Evolutionary conservation across 2,888 invertebrate species (phyloP).

Genomic region (Sepiola atlantica): DNA sequence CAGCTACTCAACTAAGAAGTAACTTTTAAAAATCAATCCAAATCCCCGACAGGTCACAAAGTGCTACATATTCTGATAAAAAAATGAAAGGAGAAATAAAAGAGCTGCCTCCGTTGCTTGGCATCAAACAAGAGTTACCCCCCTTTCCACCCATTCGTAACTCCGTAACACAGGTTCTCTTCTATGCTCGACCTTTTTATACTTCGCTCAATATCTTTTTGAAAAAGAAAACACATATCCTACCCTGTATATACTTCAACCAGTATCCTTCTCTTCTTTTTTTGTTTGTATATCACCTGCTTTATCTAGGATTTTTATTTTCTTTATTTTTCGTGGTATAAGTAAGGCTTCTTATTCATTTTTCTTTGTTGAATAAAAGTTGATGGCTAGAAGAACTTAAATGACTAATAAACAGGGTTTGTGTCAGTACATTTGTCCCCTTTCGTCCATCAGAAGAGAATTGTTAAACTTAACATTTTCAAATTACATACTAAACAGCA

Average conservation of each 20-base stretch:
- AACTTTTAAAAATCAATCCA: neutral
- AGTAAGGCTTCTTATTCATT: neutral
- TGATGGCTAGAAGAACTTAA: no score
- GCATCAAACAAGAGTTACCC: neutral
- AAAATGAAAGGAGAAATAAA: neutral
- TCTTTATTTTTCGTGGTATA: neutral
- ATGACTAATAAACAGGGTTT: no score
- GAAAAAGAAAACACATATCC: neutral
- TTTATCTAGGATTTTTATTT: neutral
- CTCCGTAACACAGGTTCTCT: neutral
- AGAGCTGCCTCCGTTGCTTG: neutral
- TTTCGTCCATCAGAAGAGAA: no score
- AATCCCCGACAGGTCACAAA: conserved; percentile 1
- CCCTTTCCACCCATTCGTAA: neutral
- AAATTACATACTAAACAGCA: no score
- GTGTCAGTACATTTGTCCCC: no score
- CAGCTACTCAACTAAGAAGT: neutral
- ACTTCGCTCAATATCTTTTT: neutral
- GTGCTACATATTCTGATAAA: neutral
- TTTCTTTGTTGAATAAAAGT: no score
- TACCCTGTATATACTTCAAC: neutral
- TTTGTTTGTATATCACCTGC: neutral
- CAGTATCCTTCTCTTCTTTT: neutral
- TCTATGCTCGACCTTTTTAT: neutral
- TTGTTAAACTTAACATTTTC: no score